Base-by-base conservation (phyloP, 2,888 invertebrate species). In the Trissolcus brochymenae region DNA sequence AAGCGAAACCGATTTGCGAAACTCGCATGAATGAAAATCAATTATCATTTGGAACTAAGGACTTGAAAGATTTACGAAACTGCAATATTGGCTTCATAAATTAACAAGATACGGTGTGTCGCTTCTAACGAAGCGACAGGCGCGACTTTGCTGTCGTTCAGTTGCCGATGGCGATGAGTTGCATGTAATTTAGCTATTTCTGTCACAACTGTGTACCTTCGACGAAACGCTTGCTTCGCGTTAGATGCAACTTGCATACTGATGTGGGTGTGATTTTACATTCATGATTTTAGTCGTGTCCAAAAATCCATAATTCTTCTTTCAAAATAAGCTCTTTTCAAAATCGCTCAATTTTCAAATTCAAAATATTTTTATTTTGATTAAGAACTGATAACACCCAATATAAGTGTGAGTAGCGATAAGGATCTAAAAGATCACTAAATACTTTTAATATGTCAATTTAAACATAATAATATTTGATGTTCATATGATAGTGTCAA, bases 111-210 rank as follows among this genome's bases (percentile, higher is more conserved):
- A 64, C 66, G 66, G 66, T 64, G 60, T 78, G 74, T 21, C 78
- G 78, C 72, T 79, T 76, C 72, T 79, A 71, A 78, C 72, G 76
- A 79, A 75, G 60, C 76, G 70, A 78, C 61, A 70, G 80, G 77
- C 61, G 74, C 76, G 60, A 61, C 43, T 74, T 62, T 72, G 71
- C 76, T 73, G 77, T 71, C 77, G 54, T 76, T 76, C 65, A 73
- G 67, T 70, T 62, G 77, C 79, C 75, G 59, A 67, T 76, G 76
- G 71, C 70, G 65, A 71, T 73, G 80, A 73, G 80, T 76, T 79
- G 79, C 79, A 78, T 81, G 79, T 80, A 80, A 82, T 82, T 82
- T 80, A 77, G 82, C 81, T 82, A 82, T 82, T 82, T 81, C 74
- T 81, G 81, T 78, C 81, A 78, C 80, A 81, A 80, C 80, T 76